These are phyloP conservation scores for Poeciliopsis retropinna DNA, from an alignment of 2,113 vertebrate species.

Conservation along the genomic window DNA sequence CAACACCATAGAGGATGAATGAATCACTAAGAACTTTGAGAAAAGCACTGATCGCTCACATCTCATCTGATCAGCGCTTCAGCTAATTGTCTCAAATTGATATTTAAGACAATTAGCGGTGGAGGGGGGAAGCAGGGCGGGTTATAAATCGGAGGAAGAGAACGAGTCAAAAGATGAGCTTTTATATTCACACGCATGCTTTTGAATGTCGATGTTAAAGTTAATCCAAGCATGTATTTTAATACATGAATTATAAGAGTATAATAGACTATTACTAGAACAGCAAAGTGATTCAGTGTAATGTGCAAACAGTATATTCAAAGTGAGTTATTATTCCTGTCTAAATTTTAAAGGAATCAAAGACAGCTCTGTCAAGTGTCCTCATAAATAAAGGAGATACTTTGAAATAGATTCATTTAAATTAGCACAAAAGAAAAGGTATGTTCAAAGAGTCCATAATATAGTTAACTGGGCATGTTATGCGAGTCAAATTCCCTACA, in stretches of 20 bases:
- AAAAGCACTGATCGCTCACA: constrained; percentile 78
- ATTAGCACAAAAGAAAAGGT: constrained; percentile 6
- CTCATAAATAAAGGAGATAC: constrained; percentile 16
- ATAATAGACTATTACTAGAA: constrained; percentile 50
- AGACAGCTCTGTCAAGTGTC: constrained; percentile 4
- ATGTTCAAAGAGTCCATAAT: constrained; percentile 21
- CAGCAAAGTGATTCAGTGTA: constrained; percentile 24
- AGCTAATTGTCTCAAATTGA: constrained; percentile 79
- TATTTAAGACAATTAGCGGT: constrained; percentile 77
- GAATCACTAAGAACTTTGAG: constrained; percentile 82
- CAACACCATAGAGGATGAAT: constrained; percentile 80
- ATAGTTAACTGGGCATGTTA: neutral
- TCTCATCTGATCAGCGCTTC: constrained; percentile 76
- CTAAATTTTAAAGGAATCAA: constrained; percentile 17
- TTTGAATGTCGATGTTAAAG: constrained; percentile 69
- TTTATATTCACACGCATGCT: constrained; percentile 64
- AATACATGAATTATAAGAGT: constrained; percentile 68
- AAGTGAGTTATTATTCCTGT: constrained; percentile 6
- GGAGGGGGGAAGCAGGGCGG: constrained; percentile 18
- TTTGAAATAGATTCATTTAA: constrained; percentile 25
- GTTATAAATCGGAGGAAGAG: constrained; percentile 35
- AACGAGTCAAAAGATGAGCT: constrained; percentile 67
- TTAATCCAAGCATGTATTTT: constrained; percentile 68
- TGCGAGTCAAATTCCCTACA: neutral
- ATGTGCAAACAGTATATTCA: constrained; percentile 22